These are phyloP conservation scores for Urosaurus nigricauda DNA, from an alignment of 2,797 vertebrate species.

Conservation along the genomic window DNA sequence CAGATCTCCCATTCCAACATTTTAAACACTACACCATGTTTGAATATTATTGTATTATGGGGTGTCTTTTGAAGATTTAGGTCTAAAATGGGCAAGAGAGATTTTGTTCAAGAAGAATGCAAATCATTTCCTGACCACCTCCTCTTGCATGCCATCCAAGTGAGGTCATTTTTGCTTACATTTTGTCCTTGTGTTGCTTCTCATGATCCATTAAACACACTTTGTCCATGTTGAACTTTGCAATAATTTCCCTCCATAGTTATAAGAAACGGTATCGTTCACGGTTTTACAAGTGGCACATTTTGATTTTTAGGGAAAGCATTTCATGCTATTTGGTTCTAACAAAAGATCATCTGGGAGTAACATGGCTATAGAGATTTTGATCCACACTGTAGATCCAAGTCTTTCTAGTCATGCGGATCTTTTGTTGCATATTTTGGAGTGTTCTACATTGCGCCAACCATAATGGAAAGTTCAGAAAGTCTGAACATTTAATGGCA, in stretches of 20 bases:
- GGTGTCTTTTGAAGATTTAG: not conserved
- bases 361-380: not conserved
- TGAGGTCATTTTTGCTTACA: not conserved
- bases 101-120: not conserved
- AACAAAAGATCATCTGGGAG: not conserved
- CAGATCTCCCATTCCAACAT: not conserved
- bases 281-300: not conserved
- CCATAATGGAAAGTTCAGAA: not conserved
- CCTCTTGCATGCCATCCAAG: not conserved
- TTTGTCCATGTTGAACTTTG: not conserved
- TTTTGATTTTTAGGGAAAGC: not conserved
- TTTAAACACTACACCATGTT: not conserved
- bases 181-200: not conserved
- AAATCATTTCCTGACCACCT: not conserved
- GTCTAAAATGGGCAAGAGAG: too few relatives aligned
- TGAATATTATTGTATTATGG: not conserved
- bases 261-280: not conserved
- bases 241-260: not conserved
- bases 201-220: not conserved
- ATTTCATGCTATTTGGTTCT: not conserved
- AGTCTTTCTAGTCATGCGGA: not conserved
- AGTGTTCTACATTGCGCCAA: too few relatives aligned
- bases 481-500: not conserved
- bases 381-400: too few relatives aligned
- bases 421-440: too few relatives aligned